These are phyloP conservation scores for Lagria hirta DNA, from an alignment of 2,888 invertebrate species.

Conservation along the genomic window DNA sequence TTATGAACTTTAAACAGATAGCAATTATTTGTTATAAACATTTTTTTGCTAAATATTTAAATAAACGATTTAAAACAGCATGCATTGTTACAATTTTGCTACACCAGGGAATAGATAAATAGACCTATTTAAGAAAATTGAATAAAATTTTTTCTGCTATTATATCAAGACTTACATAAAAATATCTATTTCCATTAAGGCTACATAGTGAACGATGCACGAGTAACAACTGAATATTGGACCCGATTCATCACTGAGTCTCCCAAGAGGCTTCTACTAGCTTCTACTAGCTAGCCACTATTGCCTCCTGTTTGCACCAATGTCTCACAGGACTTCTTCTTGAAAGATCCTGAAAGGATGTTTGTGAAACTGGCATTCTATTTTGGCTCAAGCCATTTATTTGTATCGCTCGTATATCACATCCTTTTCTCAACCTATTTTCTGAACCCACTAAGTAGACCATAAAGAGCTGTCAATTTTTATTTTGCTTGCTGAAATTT, in stretches of 20 bases:
- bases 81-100: no score
- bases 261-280: conserved; percentile 35
- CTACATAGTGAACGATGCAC: conserved; percentile 37
- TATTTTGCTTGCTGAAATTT: no score
- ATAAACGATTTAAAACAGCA: no score
- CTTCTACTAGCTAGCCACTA: conserved; percentile 36
- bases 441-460: conserved; percentile 9
- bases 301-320: conserved; percentile 36
- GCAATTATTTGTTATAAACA: no score
- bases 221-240: conserved; percentile 43
- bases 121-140: conserved; percentile 12
- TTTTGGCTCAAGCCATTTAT: conserved; percentile 32
- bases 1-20: no score
- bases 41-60: no score
- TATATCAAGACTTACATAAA: conserved; percentile 36
- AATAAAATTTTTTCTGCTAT: conserved; percentile 27
- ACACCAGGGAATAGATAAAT: no score
- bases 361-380: conserved; percentile 29
- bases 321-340: conserved; percentile 35
- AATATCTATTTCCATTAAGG: conserved; percentile 42
- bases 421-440: conserved; percentile 15
- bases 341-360: conserved; percentile 34
- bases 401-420: conserved; percentile 28
- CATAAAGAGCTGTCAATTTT: no score
- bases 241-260: conserved; percentile 39